Evolutionary conservation across 2,113 vertebrate species (phyloP).

Genomic region (Fregetta grallaria): DNA sequence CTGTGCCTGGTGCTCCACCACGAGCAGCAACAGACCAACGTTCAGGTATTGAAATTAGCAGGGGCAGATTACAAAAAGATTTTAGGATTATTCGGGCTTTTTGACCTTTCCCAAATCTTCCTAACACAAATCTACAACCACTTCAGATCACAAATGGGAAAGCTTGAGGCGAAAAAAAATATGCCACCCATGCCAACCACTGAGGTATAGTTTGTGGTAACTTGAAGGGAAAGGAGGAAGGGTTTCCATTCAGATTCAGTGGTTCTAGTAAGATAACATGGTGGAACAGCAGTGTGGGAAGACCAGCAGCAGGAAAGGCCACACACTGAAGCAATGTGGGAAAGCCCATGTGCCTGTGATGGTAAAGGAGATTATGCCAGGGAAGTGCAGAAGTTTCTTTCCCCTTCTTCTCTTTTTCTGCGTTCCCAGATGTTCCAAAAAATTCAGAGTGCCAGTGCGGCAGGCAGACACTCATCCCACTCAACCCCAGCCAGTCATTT

Average conservation of each 20-base stretch:
- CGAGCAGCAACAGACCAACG: not conserved
- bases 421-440: not conserved
- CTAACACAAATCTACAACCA: not conserved
- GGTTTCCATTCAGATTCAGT: not conserved
- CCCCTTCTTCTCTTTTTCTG: not conserved
- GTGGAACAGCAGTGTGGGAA: not conserved
- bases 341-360: not conserved
- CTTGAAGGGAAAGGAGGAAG: not conserved
- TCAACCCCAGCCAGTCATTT: not conserved
- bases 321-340: not conserved
- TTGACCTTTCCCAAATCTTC: not conserved
- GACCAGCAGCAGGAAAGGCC: not conserved
- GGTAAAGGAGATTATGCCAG: not conserved
- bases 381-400: not conserved
- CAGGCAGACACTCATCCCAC: not conserved
- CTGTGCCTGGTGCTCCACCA: not conserved
- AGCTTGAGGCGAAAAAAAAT: not conserved
- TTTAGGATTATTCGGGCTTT: not conserved
- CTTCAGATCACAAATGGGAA: not conserved
- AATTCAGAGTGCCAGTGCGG: not conserved
- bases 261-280: not conserved
- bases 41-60: not conserved
- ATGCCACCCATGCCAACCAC: too few relatives aligned
- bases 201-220: not conserved
- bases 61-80: not conserved